These are phyloP conservation scores for Colinus virginianus DNA, from an alignment of 2,113 vertebrate genomes.

Conservation along the genomic window DNA sequence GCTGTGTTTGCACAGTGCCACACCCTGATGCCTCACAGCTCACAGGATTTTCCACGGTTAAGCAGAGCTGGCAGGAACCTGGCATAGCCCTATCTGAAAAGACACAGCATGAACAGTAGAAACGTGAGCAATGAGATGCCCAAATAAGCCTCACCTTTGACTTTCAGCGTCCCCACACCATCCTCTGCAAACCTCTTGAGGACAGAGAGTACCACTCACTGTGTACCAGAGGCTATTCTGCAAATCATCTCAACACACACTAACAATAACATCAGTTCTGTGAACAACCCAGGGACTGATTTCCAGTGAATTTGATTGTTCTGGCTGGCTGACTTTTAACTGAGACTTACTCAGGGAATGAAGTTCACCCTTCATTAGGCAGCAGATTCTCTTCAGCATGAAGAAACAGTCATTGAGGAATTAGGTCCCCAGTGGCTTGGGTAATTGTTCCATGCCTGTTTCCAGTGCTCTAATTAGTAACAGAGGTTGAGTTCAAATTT, in stretches of 20 bases:
- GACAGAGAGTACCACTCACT: not conserved
- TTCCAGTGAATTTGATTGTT: not conserved
- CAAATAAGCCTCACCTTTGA: not conserved
- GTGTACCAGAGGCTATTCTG: not conserved
- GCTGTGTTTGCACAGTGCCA: not conserved
- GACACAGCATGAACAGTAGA: not conserved
- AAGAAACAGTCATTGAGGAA: not conserved
- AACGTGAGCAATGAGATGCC: not conserved
- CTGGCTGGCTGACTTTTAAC: not conserved
- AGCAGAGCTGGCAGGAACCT: not conserved
- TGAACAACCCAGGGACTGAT: not conserved
- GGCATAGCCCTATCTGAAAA: not conserved
- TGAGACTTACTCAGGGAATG: not conserved
- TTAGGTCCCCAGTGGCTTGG: not conserved
- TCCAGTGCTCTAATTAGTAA: not conserved
- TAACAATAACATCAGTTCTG: not conserved
- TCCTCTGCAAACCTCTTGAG: not conserved
- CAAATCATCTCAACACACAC: not conserved
- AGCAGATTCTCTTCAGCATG: not conserved
- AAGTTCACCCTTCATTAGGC: not conserved
- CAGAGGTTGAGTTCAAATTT: not conserved
- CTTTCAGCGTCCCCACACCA: not conserved
- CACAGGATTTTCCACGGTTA: not conserved
- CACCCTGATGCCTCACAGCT: not conserved
- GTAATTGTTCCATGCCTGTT: rapidly evolving